phyloP scores from a whole-genome alignment of 2,888 invertebrate species.

The Diarsia mendica region DNA sequence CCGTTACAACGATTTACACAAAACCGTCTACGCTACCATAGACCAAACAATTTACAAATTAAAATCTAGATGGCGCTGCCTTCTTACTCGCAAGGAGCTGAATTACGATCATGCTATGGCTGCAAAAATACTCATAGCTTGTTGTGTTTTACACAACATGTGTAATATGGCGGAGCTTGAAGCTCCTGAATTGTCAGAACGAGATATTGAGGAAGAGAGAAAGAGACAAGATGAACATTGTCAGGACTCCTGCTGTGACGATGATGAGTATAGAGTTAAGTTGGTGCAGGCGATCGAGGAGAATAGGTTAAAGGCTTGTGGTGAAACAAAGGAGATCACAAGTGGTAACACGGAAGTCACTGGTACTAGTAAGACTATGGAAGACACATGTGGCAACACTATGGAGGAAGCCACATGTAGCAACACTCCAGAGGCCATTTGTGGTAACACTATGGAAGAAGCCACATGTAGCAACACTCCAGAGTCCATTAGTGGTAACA shows the following conservation, averaged over 20 bases:
- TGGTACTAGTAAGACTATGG: neutral
- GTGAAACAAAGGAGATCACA: neutral
- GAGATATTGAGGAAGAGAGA: conserved; percentile 4
- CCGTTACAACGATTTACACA: conserved; percentile 23
- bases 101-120: conserved; percentile 7
- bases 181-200: conserved; percentile 8
- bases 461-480: neutral
- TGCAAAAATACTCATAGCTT: conserved; percentile 8
- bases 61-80: conserved; percentile 35
- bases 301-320: neutral
- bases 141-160: conserved; percentile 26
- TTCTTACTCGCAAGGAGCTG: conserved; percentile 11
- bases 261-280: neutral
- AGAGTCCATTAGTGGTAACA: neutral
- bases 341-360: neutral
- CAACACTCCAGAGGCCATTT: neutral
- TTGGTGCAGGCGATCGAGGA: conserved; percentile 11
- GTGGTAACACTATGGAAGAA: neutral
- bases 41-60: conserved; percentile 8
- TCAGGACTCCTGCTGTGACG: accelerated
- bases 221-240: neutral
- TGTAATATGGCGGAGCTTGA: conserved; percentile 12
- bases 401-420: neutral
- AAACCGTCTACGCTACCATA: neutral
- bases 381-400: neutral